phyloP scores from a whole-genome alignment of 1,140 invertebrate species.

The Zaprionus tsacasi region DNA sequence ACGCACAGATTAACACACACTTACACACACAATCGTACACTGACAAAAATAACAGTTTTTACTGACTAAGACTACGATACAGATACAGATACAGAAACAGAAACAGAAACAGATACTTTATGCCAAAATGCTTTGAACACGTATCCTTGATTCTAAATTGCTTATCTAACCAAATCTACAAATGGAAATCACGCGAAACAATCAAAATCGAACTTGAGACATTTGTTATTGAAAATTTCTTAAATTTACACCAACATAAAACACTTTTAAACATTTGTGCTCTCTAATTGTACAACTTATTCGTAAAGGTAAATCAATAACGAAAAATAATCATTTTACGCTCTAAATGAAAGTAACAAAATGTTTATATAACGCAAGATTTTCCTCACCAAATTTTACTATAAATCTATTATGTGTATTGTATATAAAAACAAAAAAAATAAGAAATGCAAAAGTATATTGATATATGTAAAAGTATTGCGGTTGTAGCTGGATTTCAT shows the following conservation, averaged over 20 bases:
- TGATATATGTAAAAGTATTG: constrained; percentile 63
- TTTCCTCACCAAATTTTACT: constrained; percentile 82
- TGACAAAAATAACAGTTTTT: constrained; percentile 19
- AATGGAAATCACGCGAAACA: constrained; percentile 71
- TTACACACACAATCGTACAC: constrained; percentile 19
- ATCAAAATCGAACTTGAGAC: constrained; percentile 71
- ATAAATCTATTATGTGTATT: constrained; percentile 80
- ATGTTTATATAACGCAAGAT: constrained; percentile 72
- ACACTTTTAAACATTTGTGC: constrained; percentile 77
- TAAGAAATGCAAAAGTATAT: constrained; percentile 57
- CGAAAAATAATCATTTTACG: constrained; percentile 72
- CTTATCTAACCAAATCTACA: constrained; percentile 52
- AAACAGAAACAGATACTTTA: constrained; percentile 29
- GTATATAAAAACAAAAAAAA: constrained; percentile 66
- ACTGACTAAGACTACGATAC: constrained; percentile 31
- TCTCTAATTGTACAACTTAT: constrained; percentile 80
- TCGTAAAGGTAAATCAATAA: constrained; percentile 68
- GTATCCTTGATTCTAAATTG: constrained; percentile 60
- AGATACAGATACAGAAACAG: constrained; percentile 12
- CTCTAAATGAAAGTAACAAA: constrained; percentile 63
- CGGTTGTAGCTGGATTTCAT: constrained; percentile 36
- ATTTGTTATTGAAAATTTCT: constrained; percentile 71
- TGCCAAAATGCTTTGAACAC: constrained; percentile 31
- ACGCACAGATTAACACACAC: constrained; percentile 2
- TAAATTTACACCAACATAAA: constrained; percentile 76